These are phyloP conservation scores for Amiota communis DNA, from an alignment of 2,888 invertebrate species.

Conservation along the genomic window DNA sequence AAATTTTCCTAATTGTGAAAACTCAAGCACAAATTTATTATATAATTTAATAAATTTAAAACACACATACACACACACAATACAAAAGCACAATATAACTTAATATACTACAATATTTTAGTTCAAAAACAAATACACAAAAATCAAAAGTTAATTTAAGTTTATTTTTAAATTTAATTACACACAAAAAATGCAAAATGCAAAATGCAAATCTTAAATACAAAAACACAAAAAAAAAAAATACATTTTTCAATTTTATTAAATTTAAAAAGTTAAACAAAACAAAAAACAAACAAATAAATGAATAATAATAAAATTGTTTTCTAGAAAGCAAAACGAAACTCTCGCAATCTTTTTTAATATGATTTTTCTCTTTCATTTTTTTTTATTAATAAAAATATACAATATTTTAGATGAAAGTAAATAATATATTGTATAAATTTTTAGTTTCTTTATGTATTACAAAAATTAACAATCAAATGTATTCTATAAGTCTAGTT, in stretches of 20 bases:
- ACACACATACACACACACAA: neutral
- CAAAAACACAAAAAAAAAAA: neutral
- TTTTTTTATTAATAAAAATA: neutral
- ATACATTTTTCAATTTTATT: neutral
- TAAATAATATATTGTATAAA: no score
- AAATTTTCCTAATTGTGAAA: constrained; percentile 21
- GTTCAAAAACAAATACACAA: neutral
- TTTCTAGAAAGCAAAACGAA: neutral
- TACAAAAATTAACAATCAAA: no score
- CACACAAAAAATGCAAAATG: neutral
- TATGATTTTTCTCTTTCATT: neutral
- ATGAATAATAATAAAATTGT: neutral
- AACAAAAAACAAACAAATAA: neutral
- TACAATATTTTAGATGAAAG: no score
- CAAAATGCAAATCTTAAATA: constrained; percentile 7
- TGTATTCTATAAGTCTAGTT: no score
- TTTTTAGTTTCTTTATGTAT: no score
- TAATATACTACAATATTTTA: neutral
- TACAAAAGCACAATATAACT: neutral
- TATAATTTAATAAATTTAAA: constrained; percentile 13
- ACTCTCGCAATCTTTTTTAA: neutral
- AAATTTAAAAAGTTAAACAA: constrained; percentile 4
- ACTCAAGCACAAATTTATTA: constrained; percentile 26
- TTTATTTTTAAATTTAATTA: no score
- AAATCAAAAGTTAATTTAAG: neutral